phyloP scores from a whole-genome alignment of 2,113 vertebrate genomes.

The Bubo bubo region DNA sequence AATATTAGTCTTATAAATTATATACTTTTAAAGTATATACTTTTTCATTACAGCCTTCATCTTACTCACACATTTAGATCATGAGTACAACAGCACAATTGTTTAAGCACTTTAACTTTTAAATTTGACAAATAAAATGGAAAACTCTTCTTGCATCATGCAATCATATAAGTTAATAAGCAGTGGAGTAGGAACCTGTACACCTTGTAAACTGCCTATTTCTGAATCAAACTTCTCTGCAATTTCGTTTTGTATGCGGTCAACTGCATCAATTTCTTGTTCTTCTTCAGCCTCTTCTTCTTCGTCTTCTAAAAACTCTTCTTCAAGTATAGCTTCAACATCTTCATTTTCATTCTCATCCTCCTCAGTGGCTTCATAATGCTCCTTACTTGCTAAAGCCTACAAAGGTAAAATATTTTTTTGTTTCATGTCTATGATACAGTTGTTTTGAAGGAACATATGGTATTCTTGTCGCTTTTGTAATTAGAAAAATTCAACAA shows the following conservation, averaged over 20 bases:
- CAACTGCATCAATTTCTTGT: conserved; percentile 73
- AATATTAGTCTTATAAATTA: background rate
- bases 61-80: background rate
- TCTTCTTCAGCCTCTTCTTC: conserved; percentile 79
- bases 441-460: background rate
- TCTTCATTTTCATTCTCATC: conserved; percentile 74
- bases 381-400: background rate
- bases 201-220: conserved; percentile 54
- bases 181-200: conserved; percentile 73
- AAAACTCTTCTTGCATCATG: background rate
- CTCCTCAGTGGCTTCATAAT: conserved; percentile 61
- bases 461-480: background rate
- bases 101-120: background rate
- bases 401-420: conserved; percentile 33
- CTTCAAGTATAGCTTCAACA: conserved; percentile 80
- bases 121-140: background rate
- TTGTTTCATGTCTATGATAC: background rate
- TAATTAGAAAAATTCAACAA: background rate
- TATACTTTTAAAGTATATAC: background rate
- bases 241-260: conserved; percentile 83
- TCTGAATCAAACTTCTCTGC: conserved; percentile 81
- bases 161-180: background rate
- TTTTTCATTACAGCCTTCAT: background rate
- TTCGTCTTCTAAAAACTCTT: conserved; percentile 84
- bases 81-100: background rate